These are phyloP conservation scores for Zygaena filipendulae DNA, from an alignment of 2,888 invertebrate species.

Conservation along the genomic window DNA sequence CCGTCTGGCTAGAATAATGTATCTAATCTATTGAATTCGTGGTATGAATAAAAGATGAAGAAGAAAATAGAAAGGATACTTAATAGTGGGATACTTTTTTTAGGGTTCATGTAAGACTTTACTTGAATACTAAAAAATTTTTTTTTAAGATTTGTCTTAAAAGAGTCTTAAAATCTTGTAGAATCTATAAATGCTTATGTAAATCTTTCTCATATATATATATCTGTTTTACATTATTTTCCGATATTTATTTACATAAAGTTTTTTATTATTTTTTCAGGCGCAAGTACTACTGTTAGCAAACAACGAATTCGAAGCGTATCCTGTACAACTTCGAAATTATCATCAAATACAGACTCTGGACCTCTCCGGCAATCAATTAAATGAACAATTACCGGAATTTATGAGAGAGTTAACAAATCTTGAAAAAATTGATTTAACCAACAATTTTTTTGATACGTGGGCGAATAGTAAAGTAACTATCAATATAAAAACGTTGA, in stretches of 20 bases:
- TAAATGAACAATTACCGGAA: constrained; percentile 47
- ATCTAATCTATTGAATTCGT: no score
- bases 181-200: no score
- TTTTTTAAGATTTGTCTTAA: no score
- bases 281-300: constrained; percentile 73
- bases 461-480: constrained; percentile 35
- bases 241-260: not conserved
- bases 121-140: no score
- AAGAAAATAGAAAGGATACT: no score
- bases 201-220: no score
- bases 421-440: constrained; percentile 68
- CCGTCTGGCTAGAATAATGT: no score
- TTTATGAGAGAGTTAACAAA: constrained; percentile 55
- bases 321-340: constrained; percentile 60
- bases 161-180: no score
- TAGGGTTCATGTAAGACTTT: no score
- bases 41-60: no score
- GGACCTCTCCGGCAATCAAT: constrained; percentile 58
- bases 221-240: no score
- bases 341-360: constrained; percentile 60
- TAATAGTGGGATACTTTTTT: no score
- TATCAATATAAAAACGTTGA: constrained; percentile 62
- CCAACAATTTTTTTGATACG: constrained; percentile 60
- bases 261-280: constrained; percentile 44
- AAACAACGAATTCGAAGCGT: constrained; percentile 66